A percentile compares a stretch with the other conserved stretches of the same genome.
These are phyloP conservation scores for Rhamnusium bicolor DNA, from an alignment of 2,888 invertebrate species.

Conservation along the genomic window DNA sequence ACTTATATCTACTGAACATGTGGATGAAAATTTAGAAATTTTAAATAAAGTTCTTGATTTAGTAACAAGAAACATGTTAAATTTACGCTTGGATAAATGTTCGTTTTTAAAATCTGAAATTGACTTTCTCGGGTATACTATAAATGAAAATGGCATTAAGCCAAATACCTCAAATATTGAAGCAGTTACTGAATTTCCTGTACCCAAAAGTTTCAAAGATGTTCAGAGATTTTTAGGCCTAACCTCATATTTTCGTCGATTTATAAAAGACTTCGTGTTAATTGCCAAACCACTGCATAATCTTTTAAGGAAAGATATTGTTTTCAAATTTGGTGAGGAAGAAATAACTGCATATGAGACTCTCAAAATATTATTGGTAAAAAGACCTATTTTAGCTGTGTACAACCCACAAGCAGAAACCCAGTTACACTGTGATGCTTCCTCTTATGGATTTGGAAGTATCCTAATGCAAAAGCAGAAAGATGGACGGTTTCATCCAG, in stretches of 20 bases:
- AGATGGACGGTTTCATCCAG: slow-evolving; percentile 53
- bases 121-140: neutral
- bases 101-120: neutral
- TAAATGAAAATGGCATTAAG: neutral
- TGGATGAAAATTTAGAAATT: slow-evolving; percentile 13
- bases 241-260: slow-evolving; percentile 39
- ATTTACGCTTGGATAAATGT: neutral
- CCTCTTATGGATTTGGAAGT: slow-evolving; percentile 58
- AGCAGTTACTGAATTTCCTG: neutral
- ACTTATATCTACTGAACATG: neutral
- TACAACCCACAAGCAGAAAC: slow-evolving; percentile 59
- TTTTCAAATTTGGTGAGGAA: slow-evolving; percentile 53
- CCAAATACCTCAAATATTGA: neutral
- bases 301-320: slow-evolving; percentile 47
- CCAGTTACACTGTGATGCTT: slow-evolving; percentile 65
- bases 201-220: neutral
- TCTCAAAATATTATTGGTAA: slow-evolving; percentile 46
- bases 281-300: slow-evolving; percentile 60
- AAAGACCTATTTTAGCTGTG: slow-evolving; percentile 57
- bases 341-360: slow-evolving; percentile 51
- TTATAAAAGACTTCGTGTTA: slow-evolving; percentile 39
- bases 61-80: neutral
- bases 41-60: slow-evolving; percentile 19
- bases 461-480: slow-evolving; percentile 60
- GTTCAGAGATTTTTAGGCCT: slow-evolving; percentile 8